phyloP scores from a whole-genome alignment of 2,888 invertebrate species.

The Sepioteuthis lessoniana region DNA sequence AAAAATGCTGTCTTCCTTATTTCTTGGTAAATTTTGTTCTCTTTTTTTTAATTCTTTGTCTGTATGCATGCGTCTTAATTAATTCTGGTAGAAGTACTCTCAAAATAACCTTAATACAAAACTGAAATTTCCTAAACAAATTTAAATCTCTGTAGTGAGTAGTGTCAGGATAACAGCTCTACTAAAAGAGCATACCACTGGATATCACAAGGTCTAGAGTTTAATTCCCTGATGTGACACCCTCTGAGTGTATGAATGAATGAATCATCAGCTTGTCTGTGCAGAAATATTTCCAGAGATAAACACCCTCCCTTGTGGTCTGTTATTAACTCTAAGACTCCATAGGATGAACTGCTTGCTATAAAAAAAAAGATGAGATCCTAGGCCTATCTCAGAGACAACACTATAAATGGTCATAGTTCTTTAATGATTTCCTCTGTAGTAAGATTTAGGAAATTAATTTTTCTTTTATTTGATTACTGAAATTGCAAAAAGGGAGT shows the following conservation, averaged over 20 bases:
- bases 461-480: not conserved
- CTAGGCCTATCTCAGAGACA: not conserved
- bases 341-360: not conserved
- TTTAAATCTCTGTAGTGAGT: not conserved
- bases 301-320: not conserved
- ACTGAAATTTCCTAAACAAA: not conserved
- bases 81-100: slow-evolving; percentile 33
- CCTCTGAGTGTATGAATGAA: slow-evolving; percentile 33
- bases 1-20: slow-evolving; percentile 44
- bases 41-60: not conserved
- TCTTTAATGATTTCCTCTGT: not conserved
- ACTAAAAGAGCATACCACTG: not conserved
- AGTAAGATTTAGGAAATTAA: not conserved
- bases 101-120: not conserved
- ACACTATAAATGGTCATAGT: not conserved
- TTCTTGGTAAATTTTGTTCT: slow-evolving; percentile 40
- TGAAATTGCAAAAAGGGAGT: not conserved
- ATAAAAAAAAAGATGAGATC: not conserved
- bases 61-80: not conserved
- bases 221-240: slow-evolving; percentile 6
- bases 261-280: not conserved
- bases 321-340: not conserved
- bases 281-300: not conserved
- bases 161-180: not conserved
- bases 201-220: slow-evolving; percentile 23